phyloP scores from a whole-genome alignment of 2,113 vertebrate species.

The Pluvianellus socialis region DNA sequence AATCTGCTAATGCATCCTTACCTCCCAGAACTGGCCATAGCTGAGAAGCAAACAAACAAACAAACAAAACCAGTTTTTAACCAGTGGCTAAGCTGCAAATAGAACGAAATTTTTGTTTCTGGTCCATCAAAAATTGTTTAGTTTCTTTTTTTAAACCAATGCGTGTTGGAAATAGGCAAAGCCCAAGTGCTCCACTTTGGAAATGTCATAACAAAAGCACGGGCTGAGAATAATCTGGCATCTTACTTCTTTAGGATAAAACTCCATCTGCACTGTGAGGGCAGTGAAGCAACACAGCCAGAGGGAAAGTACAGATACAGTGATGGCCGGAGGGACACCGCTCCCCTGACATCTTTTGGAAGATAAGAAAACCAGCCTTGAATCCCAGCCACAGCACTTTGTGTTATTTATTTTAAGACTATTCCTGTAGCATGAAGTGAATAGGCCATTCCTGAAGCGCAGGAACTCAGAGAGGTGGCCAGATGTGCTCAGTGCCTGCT shows the following conservation, averaged over 20 bases:
- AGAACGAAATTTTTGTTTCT: neutral
- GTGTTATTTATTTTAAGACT: neutral
- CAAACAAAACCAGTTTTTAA: neutral
- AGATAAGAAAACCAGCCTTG: neutral
- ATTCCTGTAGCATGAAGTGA: neutral
- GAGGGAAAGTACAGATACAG: neutral
- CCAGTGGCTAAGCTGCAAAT: neutral
- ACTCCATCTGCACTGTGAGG: neutral
- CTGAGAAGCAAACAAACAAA: neutral
- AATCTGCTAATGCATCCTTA: neutral
- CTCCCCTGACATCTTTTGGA: neutral
- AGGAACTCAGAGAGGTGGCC: neutral
- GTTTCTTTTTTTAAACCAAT: neutral
- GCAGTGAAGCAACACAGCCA: neutral
- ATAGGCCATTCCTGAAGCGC: neutral
- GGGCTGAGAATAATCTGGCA: neutral
- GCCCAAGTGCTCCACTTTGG: neutral
- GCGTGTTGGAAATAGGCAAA: neutral
- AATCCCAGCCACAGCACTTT: neutral
- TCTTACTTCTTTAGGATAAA: neutral
- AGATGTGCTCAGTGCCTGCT: neutral
- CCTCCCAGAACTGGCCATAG: neutral
- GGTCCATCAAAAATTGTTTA: neutral
- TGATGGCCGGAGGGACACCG: neutral
- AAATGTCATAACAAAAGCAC: neutral